Conservation (phyloP, 2,888 invertebrate species). For the Druceiella hillmani region DNA sequence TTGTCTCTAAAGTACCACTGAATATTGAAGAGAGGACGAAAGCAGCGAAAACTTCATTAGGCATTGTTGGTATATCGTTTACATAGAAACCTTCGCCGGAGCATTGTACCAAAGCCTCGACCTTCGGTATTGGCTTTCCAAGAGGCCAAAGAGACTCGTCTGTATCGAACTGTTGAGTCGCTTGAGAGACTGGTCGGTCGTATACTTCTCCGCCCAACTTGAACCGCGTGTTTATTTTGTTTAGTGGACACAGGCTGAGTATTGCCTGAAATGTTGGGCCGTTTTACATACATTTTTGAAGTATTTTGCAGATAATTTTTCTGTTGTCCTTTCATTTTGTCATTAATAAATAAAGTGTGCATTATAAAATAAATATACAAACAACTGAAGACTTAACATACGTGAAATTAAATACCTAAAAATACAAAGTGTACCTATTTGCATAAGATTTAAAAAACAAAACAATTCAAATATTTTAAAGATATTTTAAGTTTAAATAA, state of each 20-base stretch:
- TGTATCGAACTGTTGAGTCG: constrained; percentile 65
- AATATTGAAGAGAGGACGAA: constrained; percentile 54
- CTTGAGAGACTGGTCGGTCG: constrained; percentile 58
- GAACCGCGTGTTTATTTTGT: constrained; percentile 38
- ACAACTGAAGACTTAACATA: too few species aligned
- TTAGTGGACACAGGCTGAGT: constrained; percentile 42
- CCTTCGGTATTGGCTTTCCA: constrained; percentile 66
- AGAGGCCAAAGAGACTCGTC: constrained; percentile 66
- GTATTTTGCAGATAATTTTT: too few species aligned
- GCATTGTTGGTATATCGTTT: constrained; percentile 52
- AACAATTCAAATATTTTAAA: too few species aligned
- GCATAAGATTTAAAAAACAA: too few species aligned
- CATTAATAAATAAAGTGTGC: too few species aligned
- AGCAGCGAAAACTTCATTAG: constrained; percentile 62
- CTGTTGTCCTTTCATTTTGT: too few species aligned
- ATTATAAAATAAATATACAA: too few species aligned
- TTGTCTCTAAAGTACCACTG: constrained; percentile 49
- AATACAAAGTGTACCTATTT: too few species aligned
- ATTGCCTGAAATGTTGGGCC: constrained; percentile 51
- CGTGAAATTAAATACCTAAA: too few species aligned
- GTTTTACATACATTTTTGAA: too few species aligned
- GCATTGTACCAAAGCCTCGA: constrained; percentile 60
- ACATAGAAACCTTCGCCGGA: constrained; percentile 64
- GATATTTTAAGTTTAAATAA: too few species aligned
- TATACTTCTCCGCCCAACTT: constrained; percentile 51